phyloP scores from a whole-genome alignment of 2,113 vertebrate species.

The Vulpes ferrilata region DNA sequence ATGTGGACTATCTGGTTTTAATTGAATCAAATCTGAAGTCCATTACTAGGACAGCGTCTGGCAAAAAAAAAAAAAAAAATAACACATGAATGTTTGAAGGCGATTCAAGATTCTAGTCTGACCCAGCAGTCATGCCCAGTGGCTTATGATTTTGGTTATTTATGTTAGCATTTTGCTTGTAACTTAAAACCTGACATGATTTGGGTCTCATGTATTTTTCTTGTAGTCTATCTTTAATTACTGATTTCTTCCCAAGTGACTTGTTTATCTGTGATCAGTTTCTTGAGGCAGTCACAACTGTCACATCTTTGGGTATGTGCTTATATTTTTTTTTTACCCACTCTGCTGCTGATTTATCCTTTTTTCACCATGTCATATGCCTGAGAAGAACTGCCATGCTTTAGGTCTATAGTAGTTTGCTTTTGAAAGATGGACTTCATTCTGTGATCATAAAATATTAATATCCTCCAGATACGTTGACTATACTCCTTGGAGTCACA shows the following conservation, averaged over 20 bases:
- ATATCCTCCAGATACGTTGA: neutral
- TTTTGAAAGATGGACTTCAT: neutral
- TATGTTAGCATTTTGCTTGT: slow-evolving; percentile 50
- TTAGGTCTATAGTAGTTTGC: neutral
- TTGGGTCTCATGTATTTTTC: slow-evolving; percentile 17
- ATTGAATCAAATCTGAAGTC: neutral
- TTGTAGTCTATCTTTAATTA: neutral
- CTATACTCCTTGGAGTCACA: neutral
- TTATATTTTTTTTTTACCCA: neutral
- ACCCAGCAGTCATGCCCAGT: neutral
- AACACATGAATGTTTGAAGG: neutral
- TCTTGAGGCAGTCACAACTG: neutral
- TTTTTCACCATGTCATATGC: neutral
- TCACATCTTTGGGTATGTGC: neutral
- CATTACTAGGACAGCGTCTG: neutral
- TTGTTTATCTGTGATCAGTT: slow-evolving; percentile 3
- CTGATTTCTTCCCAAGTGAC: slow-evolving; percentile 21
- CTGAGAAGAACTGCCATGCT: neutral
- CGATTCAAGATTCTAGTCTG: neutral
- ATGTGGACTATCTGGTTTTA: neutral
- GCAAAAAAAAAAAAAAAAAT: too few species aligned
- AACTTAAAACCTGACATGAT: slow-evolving; percentile 4
- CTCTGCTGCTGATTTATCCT: neutral
- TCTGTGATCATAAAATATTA: neutral
- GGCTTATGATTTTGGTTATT: slow-evolving; percentile 50